phyloP scores from a whole-genome alignment of 2,888 invertebrate genomes.

The Chymomyza caudatula region DNA sequence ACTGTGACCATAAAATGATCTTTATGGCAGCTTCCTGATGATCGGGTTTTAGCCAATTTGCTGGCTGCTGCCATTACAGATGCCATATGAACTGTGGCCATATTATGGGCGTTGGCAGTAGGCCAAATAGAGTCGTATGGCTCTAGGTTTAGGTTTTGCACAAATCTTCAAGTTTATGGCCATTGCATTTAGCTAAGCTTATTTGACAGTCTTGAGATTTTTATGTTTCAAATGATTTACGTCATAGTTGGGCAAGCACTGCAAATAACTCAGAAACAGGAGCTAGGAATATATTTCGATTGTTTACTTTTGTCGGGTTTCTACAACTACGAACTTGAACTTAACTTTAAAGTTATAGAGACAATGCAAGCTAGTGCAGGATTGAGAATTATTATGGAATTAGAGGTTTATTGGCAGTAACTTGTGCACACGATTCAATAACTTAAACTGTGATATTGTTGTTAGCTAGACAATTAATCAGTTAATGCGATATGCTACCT shows the following conservation, averaged over 20 bases:
- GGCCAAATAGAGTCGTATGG: background rate
- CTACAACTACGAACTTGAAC: no score
- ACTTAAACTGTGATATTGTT: no score
- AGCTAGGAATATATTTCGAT: background rate
- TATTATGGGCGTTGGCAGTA: background rate
- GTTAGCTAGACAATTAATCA: no score
- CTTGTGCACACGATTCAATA: no score
- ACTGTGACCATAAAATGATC: background rate
- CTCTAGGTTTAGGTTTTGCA: background rate
- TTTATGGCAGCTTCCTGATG: background rate
- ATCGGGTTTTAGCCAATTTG: constrained; percentile 15
- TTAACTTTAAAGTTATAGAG: background rate
- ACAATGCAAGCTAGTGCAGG: no score
- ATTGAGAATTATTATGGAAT: no score
- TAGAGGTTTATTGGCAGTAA: no score
- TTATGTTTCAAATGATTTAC: constrained; percentile 34
- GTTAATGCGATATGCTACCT: no score
- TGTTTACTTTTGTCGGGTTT: background rate
- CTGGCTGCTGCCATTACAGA: constrained; percentile 14
- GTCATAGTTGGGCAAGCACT: background rate
- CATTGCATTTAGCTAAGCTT: background rate
- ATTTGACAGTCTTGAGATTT: constrained; percentile 19
- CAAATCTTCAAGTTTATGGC: constrained; percentile 12
- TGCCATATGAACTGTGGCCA: background rate
- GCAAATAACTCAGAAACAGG: background rate